These are phyloP conservation scores for Aphelocoma californica DNA, from an alignment of 2,797 vertebrate genomes.

Conservation along the genomic window DNA sequence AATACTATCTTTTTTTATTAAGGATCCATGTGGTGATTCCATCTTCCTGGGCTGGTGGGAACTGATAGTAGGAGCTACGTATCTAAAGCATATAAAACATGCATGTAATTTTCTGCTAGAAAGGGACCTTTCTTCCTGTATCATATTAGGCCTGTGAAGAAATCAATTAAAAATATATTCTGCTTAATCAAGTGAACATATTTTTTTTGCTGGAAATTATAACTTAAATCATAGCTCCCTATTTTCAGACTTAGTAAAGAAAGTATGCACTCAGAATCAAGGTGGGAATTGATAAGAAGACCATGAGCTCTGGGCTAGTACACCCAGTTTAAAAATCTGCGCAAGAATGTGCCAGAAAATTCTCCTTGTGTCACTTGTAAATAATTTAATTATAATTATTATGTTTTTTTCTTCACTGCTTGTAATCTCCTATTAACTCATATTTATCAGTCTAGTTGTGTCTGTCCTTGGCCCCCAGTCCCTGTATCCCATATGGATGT, in stretches of 20 bases:
- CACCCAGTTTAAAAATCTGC: neutral
- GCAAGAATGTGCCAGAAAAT: neutral
- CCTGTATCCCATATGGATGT: neutral
- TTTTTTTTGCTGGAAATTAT: neutral
- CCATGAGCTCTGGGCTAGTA: neutral
- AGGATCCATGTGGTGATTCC: neutral
- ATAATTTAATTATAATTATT: neutral
- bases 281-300: neutral
- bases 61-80: accelerated
- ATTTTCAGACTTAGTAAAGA: neutral
- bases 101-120: neutral
- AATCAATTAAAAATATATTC: neutral
- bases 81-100: neutral
- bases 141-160: neutral
- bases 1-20: neutral
- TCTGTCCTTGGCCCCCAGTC: accelerated
- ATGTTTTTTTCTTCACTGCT: neutral
- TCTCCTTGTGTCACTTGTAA: neutral
- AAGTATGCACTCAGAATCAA: neutral
- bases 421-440: neutral
- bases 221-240: neutral
- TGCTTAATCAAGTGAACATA: neutral
- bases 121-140: neutral
- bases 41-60: neutral
- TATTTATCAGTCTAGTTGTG: neutral